Percentiles rank a stretch among this genome's conserved stretches.
Evolutionary conservation across 2,888 invertebrate species (phyloP).

Genomic region (Plutella xylostella): DNA sequence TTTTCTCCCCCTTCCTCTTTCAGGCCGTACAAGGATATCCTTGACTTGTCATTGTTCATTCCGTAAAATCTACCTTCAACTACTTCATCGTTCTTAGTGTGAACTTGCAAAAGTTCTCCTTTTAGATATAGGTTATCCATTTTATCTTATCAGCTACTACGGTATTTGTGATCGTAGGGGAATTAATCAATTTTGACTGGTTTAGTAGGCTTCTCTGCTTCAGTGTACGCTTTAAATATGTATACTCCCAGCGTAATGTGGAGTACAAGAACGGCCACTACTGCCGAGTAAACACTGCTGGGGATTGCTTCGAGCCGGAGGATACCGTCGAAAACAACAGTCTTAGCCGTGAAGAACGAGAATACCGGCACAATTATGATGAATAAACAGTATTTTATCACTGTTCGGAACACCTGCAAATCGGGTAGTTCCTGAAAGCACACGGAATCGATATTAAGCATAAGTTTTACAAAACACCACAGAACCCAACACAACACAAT

Average conservation of each 20-base stretch:
- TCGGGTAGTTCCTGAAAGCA: slow-evolving; percentile 74
- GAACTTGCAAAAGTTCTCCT: slow-evolving; percentile 59
- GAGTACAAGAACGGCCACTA: slow-evolving; percentile 78
- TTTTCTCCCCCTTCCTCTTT: slow-evolving; percentile 42
- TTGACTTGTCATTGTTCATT: slow-evolving; percentile 54
- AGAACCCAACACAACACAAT: too few species aligned
- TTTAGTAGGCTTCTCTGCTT: slow-evolving; percentile 37
- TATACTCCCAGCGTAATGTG: slow-evolving; percentile 83
- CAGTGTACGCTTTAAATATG: slow-evolving; percentile 80
- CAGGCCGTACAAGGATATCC: slow-evolving; percentile 53
- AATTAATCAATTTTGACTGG: slow-evolving; percentile 58
- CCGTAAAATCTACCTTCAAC: slow-evolving; percentile 57
- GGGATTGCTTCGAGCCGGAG: slow-evolving; percentile 63
- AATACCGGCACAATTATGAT: slow-evolving; percentile 82
- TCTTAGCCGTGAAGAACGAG: slow-evolving; percentile 79
- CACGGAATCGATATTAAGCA: slow-evolving; percentile 20
- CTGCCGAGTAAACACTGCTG: slow-evolving; percentile 84
- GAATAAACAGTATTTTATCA: slow-evolving; percentile 80
- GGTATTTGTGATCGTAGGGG: slow-evolving; percentile 9
- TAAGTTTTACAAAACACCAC: too few species aligned
- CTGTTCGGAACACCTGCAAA: slow-evolving; percentile 79
- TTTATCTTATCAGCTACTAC: slow-evolving; percentile 20
- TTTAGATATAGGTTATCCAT: slow-evolving; percentile 61
- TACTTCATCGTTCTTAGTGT: slow-evolving; percentile 51
- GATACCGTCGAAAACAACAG: slow-evolving; percentile 77